A percentile compares a stretch with the other conserved stretches of the same genome.
These are phyloP conservation scores for Patella depressa DNA, from an alignment of 2,888 invertebrate species.

Conservation along the genomic window DNA sequence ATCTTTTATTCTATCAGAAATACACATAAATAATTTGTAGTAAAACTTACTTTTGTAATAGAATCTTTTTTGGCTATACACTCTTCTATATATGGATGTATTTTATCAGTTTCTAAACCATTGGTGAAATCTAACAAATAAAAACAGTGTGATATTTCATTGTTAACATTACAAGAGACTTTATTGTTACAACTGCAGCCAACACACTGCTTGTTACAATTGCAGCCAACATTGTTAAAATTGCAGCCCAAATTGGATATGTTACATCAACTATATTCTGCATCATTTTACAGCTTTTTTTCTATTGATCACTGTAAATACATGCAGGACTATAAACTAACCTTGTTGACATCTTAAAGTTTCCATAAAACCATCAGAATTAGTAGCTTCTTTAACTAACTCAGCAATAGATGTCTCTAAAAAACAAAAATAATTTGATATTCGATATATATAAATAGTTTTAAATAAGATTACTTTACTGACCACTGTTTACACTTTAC, in stretches of 20 bases:
- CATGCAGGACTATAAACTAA: constrained; percentile 27
- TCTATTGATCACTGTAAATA: no score
- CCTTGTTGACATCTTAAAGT: constrained; percentile 85
- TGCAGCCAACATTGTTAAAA: no score
- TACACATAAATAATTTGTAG: not conserved
- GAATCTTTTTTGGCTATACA: constrained; percentile 88
- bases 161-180: no score
- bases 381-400: constrained; percentile 88
- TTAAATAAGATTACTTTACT: no score
- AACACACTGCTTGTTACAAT: no score
- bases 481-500: no score
- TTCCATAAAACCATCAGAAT: constrained; percentile 83
- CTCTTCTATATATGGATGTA: constrained; percentile 91
- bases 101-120: constrained; percentile 91
- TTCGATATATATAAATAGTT: no score
- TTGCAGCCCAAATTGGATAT: no score
- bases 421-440: constrained; percentile 4
- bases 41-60: constrained; percentile 77
- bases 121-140: constrained; percentile 79
- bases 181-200: no score
- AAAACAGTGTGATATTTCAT: not conserved
- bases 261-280: no score
- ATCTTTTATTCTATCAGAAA: no score
- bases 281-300: no score
- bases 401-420: constrained; percentile 94